Conservation (phyloP, 2,113 vertebrate genomes). For the Melanocharis versteri region DNA sequence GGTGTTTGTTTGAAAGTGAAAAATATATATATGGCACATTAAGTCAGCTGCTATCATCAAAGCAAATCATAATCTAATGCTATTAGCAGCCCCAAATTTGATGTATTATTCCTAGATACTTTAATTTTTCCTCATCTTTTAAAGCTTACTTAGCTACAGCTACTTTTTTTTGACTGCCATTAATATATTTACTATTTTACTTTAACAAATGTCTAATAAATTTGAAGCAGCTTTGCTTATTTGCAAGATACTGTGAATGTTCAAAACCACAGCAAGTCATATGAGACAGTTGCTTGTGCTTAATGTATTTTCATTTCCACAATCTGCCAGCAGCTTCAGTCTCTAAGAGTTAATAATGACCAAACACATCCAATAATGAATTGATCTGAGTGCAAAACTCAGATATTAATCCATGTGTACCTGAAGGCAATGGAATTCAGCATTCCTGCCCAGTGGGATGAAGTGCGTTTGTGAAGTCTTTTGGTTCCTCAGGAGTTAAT, state of each 20-base stretch:
- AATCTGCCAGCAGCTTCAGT: neutral
- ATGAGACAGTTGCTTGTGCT: neutral
- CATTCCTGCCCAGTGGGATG: neutral
- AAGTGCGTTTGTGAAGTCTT: neutral
- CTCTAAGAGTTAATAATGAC: neutral
- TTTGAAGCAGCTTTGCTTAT: neutral
- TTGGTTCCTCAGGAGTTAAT: neutral
- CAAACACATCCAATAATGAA: neutral
- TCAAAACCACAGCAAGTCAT: neutral
- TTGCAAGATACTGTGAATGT: neutral
- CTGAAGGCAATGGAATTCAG: neutral
- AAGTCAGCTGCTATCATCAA: slow-evolving; percentile 20
- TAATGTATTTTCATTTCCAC: neutral
- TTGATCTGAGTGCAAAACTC: neutral
- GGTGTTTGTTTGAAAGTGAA: slow-evolving; percentile 64
- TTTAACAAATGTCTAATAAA: neutral
- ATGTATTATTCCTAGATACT: neutral
- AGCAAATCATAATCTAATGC: neutral
- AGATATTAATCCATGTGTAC: neutral
- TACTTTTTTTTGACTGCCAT: neutral
- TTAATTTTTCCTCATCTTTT: neutral
- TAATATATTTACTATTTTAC: neutral
- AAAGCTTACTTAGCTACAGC: neutral
- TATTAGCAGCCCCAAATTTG: neutral
- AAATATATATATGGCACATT: slow-evolving; percentile 48